A percentile compares a stretch with the other conserved stretches of the same genome.
phyloP scores from a whole-genome alignment of 2,888 invertebrate genomes.

The Melanotus villosus region DNA sequence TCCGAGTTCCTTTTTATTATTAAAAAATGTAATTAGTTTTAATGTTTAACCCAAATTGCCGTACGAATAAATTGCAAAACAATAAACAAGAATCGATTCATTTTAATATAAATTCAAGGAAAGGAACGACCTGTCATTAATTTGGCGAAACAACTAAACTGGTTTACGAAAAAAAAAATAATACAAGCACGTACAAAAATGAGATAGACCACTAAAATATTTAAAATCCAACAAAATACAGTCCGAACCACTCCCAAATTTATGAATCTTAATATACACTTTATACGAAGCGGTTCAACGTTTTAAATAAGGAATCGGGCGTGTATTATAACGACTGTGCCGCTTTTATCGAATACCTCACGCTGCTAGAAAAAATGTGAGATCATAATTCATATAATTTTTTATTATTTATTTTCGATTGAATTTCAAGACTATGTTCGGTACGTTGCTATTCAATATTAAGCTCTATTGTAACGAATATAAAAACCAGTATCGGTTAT shows the following conservation, averaged over 20 bases:
- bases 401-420: constrained; percentile 57
- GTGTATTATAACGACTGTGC: constrained; percentile 20
- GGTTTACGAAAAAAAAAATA: constrained; percentile 36
- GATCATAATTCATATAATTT: constrained; percentile 56
- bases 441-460: constrained; percentile 18
- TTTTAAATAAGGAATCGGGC: too few relatives aligned
- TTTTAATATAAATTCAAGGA: constrained; percentile 9
- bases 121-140: constrained; percentile 13
- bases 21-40: constrained; percentile 19
- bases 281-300: constrained; percentile 39
- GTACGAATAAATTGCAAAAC: constrained; percentile 13
- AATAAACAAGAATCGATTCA: not conserved
- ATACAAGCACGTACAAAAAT: constrained; percentile 33
- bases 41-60: constrained; percentile 16
- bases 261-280: constrained; percentile 40
- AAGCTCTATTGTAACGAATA: constrained; percentile 19
- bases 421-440: constrained; percentile 52
- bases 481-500: constrained; percentile 9
- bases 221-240: constrained; percentile 50
- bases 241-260: constrained; percentile 50
- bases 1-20: too few relatives aligned
- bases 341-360: constrained; percentile 37
- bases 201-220: constrained; percentile 44
- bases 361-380: constrained; percentile 53
- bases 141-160: constrained; percentile 27